Conservation (phyloP, 2,797 vertebrate species). For the Sternarchorhynchus goeldii region DNA sequence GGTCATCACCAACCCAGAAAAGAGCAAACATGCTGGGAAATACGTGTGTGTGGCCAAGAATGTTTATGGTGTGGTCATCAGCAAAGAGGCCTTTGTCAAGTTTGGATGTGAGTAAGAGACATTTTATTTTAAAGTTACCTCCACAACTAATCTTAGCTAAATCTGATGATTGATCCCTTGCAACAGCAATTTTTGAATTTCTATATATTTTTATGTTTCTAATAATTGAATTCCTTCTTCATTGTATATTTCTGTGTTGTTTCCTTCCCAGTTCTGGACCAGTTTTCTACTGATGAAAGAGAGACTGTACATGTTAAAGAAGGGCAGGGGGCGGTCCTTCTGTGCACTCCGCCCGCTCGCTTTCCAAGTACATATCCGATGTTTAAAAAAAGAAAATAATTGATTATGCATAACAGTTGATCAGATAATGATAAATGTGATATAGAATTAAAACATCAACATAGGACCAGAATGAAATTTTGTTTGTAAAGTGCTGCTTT, state of each 20-base stretch:
- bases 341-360: constrained; percentile 88
- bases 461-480: too few relatives aligned
- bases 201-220: not conserved
- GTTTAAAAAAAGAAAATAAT: not conserved
- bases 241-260: not conserved
- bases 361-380: constrained; percentile 79
- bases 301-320: constrained; percentile 87
- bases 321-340: constrained; percentile 92
- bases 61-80: constrained; percentile 90
- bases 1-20: constrained; percentile 90
- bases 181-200: not conserved
- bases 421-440: not conserved
- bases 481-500: too few relatives aligned
- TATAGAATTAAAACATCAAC: not conserved
- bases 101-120: constrained; percentile 91
- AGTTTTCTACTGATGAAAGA: constrained; percentile 91
- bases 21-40: constrained; percentile 87
- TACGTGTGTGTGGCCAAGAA: constrained; percentile 92
- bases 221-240: not conserved
- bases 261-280: constrained; percentile 80
- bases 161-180: too few relatives aligned
- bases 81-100: constrained; percentile 90
- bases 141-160: too few relatives aligned
- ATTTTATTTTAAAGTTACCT: not conserved
- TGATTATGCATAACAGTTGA: not conserved